These are phyloP conservation scores for Catharus ustulatus DNA, from an alignment of 2,797 vertebrate genomes.

Conservation along the genomic window DNA sequence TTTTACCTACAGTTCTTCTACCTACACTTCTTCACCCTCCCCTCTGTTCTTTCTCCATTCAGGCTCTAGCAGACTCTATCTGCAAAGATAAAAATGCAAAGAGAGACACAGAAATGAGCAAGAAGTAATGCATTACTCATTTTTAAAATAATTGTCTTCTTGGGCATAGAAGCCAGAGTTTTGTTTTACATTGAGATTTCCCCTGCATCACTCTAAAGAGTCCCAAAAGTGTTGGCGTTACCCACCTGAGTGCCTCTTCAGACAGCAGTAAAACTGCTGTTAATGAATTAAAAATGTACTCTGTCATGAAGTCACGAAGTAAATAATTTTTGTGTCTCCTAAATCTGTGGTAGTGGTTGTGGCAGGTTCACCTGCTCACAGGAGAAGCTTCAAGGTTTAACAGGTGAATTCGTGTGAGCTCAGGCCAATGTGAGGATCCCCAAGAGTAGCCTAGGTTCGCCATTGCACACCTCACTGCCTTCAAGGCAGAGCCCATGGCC, in stretches of 20 bases:
- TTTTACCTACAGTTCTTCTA: background rate
- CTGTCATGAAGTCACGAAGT: background rate
- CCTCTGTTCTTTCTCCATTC: background rate
- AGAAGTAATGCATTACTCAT: background rate
- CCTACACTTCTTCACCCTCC: background rate
- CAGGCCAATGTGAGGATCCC: background rate
- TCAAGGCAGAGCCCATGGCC: accelerated
- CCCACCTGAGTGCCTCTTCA: background rate
- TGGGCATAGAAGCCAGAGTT: background rate
- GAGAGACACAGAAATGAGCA: background rate
- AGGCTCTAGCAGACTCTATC: background rate
- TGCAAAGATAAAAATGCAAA: background rate
- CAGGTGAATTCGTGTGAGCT: background rate
- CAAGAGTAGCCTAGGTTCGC: accelerated
- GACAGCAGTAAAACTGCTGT: background rate
- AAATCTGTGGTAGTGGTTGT: accelerated
- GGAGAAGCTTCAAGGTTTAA: background rate
- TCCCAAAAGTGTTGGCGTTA: background rate
- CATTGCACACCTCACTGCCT: background rate
- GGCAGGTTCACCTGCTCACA: background rate
- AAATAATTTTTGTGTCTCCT: background rate
- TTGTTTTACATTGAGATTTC: background rate
- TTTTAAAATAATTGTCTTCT: background rate
- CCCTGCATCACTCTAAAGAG: background rate
- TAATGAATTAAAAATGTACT: background rate